A percentile compares a stretch with the other conserved stretches of the same genome.
These are phyloP conservation scores for Dendrocincla fuliginosa DNA, from an alignment of 2,797 vertebrate species.

Conservation along the genomic window DNA sequence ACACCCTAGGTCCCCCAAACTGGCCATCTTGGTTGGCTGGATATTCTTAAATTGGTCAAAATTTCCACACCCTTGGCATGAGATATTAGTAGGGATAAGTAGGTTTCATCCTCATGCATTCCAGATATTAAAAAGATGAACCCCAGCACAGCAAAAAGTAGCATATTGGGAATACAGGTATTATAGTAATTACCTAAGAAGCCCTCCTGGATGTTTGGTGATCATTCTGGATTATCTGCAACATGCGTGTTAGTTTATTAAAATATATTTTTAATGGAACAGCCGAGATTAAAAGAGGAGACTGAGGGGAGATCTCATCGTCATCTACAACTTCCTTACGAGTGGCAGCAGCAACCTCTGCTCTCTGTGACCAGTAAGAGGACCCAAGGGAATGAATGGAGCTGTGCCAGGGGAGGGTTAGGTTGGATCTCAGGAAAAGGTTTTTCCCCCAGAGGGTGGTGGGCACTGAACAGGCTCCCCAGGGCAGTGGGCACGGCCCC, in stretches of 20 bases:
- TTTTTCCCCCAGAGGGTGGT: too few species aligned
- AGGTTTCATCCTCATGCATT: background rate
- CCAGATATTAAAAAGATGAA: background rate
- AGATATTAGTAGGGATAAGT: background rate
- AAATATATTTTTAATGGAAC: background rate
- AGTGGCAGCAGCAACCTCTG: background rate
- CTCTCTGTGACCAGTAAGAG: background rate
- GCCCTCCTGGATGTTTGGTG: background rate
- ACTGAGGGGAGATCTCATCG: background rate
- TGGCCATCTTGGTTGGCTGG: background rate
- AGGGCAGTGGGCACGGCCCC: background rate
- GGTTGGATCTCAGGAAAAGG: background rate
- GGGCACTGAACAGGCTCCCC: background rate
- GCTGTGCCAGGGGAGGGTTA: background rate
- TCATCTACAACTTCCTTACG: background rate
- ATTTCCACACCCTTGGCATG: background rate
- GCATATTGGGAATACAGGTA: background rate
- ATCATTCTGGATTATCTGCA: background rate
- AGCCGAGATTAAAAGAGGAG: background rate
- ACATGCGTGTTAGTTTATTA: background rate
- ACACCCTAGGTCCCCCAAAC: background rate
- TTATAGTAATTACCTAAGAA: background rate
- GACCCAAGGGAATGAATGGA: background rate
- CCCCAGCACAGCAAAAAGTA: background rate
- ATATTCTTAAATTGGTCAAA: background rate